Conservation (phyloP, 2,113 vertebrate species). For the Myrmecobius fasciatus region DNA sequence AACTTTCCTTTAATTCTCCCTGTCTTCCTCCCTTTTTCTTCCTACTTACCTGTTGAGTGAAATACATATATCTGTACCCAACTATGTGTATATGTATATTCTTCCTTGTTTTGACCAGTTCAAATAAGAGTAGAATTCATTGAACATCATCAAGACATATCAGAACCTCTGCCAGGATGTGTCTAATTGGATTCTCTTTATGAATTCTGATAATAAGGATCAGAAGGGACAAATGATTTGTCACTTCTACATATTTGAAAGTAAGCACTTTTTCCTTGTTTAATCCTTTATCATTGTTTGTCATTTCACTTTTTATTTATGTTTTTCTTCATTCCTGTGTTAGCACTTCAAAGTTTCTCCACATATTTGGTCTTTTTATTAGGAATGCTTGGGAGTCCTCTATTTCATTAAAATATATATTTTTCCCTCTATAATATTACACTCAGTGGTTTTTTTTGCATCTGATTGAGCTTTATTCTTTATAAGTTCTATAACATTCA, state of each 20-base stretch:
- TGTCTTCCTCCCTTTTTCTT: background rate
- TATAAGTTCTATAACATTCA: constrained; percentile 55
- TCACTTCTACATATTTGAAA: background rate
- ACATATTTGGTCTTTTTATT: background rate
- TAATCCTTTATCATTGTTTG: background rate
- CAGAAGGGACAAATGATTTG: background rate
- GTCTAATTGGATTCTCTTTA: background rate
- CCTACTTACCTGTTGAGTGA: background rate
- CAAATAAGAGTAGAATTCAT: background rate
- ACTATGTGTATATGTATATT: background rate
- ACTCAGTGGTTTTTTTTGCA: no score
- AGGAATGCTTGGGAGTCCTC: background rate
- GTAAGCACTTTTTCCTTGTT: background rate
- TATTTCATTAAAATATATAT: background rate
- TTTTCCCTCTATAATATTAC: background rate
- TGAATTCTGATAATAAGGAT: background rate
- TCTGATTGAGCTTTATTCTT: constrained; percentile 38
- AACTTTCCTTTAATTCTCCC: background rate
- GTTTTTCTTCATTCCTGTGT: background rate
- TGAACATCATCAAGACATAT: background rate
- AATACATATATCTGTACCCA: no score
- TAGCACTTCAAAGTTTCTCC: background rate
- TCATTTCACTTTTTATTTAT: background rate
- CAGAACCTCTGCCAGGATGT: background rate
- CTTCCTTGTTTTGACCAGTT: background rate